Evolutionary conservation across 2,113 vertebrate genomes (phyloP).

Genomic region (Pluvianellus socialis): DNA sequence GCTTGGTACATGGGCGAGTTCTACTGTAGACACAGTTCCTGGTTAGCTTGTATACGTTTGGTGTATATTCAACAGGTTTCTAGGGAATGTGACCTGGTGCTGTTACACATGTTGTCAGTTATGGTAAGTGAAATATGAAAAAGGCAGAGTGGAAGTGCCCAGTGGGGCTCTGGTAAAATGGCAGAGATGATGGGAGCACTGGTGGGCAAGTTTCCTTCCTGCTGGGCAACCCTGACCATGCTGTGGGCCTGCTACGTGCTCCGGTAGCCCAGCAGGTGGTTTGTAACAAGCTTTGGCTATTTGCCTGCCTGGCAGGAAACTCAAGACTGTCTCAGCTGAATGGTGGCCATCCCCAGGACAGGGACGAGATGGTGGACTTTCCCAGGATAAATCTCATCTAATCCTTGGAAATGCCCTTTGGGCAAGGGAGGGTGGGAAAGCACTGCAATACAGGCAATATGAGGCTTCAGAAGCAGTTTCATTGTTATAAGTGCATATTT

Average conservation of each 20-base stretch:
- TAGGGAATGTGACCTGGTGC: neutral
- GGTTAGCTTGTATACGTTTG: neutral
- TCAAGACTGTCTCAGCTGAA: neutral
- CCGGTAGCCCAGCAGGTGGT: neutral
- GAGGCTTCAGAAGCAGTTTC: neutral
- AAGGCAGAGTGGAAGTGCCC: neutral
- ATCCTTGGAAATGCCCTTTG: neutral
- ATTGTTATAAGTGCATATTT: neutral
- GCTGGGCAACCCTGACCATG: neutral
- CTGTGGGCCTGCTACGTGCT: neutral
- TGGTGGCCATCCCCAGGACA: neutral
- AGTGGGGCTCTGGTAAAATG: neutral
- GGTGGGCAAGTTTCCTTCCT: neutral
- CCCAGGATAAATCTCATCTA: neutral
- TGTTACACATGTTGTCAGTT: neutral
- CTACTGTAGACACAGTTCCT: neutral
- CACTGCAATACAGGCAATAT: too few species aligned
- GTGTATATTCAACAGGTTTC: neutral
- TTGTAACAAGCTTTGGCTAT: neutral
- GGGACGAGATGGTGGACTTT: neutral
- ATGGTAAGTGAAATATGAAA: neutral
- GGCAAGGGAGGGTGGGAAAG: neutral
- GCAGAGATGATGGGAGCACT: neutral
- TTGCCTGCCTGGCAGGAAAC: neutral
- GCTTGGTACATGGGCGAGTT: neutral